Evolutionary conservation across 2,797 vertebrate species (phyloP), one percentile per base, ranked within the genome.

Genomic region (Sciurus vulgaris): DNA sequence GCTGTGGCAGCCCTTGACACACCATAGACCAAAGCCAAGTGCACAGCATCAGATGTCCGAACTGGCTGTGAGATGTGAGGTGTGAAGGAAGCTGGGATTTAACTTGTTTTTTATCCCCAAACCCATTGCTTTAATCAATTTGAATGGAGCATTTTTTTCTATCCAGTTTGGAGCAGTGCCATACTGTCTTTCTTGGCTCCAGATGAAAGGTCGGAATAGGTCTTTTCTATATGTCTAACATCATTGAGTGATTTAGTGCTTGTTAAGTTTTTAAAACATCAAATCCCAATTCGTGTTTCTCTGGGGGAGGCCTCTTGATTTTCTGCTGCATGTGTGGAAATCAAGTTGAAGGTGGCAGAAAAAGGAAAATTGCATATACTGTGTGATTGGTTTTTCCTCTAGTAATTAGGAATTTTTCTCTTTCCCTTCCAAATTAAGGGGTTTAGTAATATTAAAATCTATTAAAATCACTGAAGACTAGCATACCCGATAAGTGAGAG

Each of bases 51-150:
- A 97, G 96, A 85, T 97, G 90, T 70, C 84, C 83, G 7, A 38
- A 69, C 83, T 86, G 94, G 35, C 87, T 79, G 28, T 90, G 35
- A 41, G 87, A 96, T 74, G 35, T 92, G 85, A 96, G 92, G 35
- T 95, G 65, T 94, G 73, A 94, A 96, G 89, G 72, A 97, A 97
- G 56, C 15, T 26, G 8, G n/a, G 51, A 67, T 97, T 98, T 76
- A 94, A 86, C 67, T 69, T 91, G 49, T 20, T 93, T 28, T 92
- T 97, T 77, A 35, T 63, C n/a, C 54, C 97, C 65, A 81, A 70
- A 97, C 89, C 35, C 89, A 20, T 88, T 3, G 4, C 92, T 96
- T 95, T 96, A 93, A 92, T 97, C 59, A 95, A 90, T 88, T 88
- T 61, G 22, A 88, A 65, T 72, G 47, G n/a, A 83, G 28, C 51